Percentiles rank a stretch among this genome's conserved stretches.
These are phyloP conservation scores for Cairina moschata DNA, from an alignment of 2,113 vertebrate species.

Conservation along the genomic window DNA sequence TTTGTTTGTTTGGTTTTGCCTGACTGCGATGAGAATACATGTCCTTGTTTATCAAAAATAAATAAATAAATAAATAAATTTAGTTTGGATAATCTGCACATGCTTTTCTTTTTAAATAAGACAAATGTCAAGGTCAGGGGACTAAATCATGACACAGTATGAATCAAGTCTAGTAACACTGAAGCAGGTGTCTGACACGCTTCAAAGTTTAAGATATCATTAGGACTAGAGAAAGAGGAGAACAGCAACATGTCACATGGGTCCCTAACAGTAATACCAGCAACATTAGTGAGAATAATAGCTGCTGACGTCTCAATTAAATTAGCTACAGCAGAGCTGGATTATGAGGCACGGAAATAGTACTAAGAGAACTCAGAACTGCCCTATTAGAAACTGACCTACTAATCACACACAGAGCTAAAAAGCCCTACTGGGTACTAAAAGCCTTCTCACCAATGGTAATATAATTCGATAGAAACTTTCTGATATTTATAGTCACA, in stretches of 20 bases:
- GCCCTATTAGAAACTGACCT: background rate
- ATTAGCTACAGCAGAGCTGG: constrained; percentile 42
- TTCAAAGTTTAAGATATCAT: background rate
- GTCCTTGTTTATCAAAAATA: background rate
- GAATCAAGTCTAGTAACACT: background rate
- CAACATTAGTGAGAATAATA: constrained; percentile 22
- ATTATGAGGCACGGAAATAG: constrained; percentile 49
- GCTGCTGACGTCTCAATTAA: constrained; percentile 40
- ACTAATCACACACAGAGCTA: background rate
- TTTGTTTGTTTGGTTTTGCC: background rate
- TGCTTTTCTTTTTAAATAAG: background rate
- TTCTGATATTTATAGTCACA: constrained; percentile 12
- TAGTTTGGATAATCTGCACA: background rate
- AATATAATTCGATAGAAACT: background rate
- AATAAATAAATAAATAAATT: background rate
- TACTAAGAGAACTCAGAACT: constrained; percentile 42
- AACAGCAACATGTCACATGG: background rate
- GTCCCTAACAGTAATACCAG: background rate
- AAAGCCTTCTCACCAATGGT: background rate
- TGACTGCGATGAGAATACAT: background rate
- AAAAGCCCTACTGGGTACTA: background rate
- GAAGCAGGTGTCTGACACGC: constrained; percentile 13
- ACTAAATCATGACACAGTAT: background rate
- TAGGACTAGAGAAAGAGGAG: constrained; percentile 26
- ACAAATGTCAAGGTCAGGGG: background rate